phyloP scores from a whole-genome alignment of 2,113 vertebrate species.

The Phylloscopus trochiloides region DNA sequence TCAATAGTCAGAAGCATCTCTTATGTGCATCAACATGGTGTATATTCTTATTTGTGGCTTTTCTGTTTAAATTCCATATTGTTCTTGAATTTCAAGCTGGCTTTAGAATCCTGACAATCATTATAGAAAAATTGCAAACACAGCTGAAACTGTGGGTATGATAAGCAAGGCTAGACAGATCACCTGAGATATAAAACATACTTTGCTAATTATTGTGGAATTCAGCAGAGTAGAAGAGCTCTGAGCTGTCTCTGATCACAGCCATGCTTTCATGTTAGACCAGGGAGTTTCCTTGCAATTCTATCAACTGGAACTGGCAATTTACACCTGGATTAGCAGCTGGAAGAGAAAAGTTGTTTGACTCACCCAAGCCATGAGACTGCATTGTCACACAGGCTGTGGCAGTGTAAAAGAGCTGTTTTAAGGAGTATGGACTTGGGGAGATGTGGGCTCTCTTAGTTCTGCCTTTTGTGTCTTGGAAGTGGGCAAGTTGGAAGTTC shows the following conservation, averaged over 20 bases:
- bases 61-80: neutral
- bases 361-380: neutral
- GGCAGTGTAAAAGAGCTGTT: neutral
- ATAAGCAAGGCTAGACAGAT: neutral
- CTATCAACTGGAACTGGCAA: neutral
- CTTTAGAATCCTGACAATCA: neutral
- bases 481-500: neutral
- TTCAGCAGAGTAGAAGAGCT: neutral
- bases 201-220: neutral
- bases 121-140: neutral
- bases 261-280: neutral
- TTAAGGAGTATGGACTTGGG: fast-evolving
- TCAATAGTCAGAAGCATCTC: neutral
- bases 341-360: neutral
- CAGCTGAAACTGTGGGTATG: neutral
- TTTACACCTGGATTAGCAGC: neutral
- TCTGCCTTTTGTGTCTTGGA: neutral
- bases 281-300: neutral
- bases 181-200: neutral
- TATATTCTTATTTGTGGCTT: neutral
- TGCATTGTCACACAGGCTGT: neutral
- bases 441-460: neutral
- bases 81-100: neutral
- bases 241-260: neutral
- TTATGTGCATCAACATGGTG: neutral